Base-by-base conservation (phyloP, 2,888 invertebrate genomes). In the Neelides folsomi region DNA sequence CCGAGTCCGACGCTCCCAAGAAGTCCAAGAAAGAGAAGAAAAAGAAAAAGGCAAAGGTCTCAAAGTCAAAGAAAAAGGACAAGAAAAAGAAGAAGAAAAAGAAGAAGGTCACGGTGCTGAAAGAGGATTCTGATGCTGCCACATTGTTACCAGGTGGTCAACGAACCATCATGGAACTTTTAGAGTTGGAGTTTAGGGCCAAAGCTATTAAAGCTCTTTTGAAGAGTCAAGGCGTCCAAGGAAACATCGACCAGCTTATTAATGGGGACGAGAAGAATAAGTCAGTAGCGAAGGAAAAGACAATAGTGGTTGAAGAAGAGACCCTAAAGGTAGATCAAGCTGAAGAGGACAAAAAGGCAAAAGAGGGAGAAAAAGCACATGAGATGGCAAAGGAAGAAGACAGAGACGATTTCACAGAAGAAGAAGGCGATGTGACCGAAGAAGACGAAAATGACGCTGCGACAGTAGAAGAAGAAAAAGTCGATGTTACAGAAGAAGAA, bases 141-240 rank as follows among this genome's bases (percentile, higher is more conserved):
- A 27, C 3, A 5, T 27, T 27, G 7, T 7, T 27, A 5, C 27
- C 27, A 27, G 27, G 27, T 7, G 27, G 27, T 5, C 27, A 56
- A 35, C 55, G 58, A 43, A 59, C 57, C 42, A 51, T 64, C 44
- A 69, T 73, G 68, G 73, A 73, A 56, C 65, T 73, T 9, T 59
- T 73, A 34, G 73, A 74, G 56, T 63, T 73, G 43, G 73, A 74
- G 60, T 72, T 73, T 70, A 67, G 74, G 48, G 74, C 73, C 1
- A 62, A 64, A 44, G 72, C 73, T 13, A 73, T 74, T 47, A 71
- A 72, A 53, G 70, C 72, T 12, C 69, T 73, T 66, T 64, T 74
- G 20, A 68, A 67, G 50, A 67, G 66, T 39, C 68, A 68, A 51
- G 65, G 59, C 3, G 51, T 61, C 13, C 47, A 55, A 4, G 47